phyloP scores from a whole-genome alignment of 1,140 invertebrate genomes.

The Cherax quadricarinatus region DNA sequence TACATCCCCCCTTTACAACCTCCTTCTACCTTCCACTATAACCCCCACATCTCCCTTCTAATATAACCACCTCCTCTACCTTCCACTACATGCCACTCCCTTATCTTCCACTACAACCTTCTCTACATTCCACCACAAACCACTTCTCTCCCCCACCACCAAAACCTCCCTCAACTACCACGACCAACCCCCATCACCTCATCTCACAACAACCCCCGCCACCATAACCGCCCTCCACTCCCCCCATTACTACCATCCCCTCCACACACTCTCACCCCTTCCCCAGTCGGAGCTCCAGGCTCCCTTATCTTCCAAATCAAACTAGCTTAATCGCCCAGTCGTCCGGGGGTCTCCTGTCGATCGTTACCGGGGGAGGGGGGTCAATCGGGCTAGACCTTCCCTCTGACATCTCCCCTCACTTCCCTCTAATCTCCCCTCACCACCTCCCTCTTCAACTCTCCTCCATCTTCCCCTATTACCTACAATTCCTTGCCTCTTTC shows the following conservation, averaged over 20 bases:
- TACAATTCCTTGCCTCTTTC: too few species aligned
- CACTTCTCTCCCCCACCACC: too few species aligned
- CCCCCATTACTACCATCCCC: not conserved
- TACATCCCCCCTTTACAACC: not conserved
- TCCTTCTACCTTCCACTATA: too few species aligned
- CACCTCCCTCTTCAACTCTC: too few species aligned
- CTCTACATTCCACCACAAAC: too few species aligned
- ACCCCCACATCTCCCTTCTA: too few species aligned
- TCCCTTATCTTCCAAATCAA: conserved; percentile 51
- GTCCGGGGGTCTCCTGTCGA: conserved; percentile 12
- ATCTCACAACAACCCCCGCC: not conserved
- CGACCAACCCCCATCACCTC: too few species aligned
- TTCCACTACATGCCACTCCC: too few species aligned
- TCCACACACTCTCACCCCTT: not conserved
- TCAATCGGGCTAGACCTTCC: not conserved
- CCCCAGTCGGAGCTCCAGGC: not conserved
- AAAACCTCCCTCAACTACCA: too few species aligned
- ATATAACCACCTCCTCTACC: too few species aligned
- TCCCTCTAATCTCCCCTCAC: not conserved
- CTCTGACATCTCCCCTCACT: not conserved
- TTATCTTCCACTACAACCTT: too few species aligned
- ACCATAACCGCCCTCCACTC: not conserved
- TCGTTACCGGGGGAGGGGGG: conserved; percentile 11
- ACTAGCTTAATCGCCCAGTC: conserved; percentile 50
- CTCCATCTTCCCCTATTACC: too few species aligned